phyloP scores from a whole-genome alignment of 2,888 invertebrate genomes.

The Polydrusus cervinus region DNA sequence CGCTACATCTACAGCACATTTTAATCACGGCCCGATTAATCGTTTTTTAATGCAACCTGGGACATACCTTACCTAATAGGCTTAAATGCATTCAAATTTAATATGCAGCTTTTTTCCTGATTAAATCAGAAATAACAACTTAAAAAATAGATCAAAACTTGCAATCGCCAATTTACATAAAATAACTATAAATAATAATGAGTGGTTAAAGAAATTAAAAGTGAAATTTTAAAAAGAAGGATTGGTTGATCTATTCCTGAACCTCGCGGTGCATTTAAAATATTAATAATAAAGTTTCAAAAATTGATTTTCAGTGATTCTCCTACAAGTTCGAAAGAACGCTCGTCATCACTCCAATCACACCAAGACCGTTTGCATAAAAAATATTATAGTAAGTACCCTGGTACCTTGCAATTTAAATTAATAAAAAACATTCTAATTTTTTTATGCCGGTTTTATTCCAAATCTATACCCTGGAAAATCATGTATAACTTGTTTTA shows the following conservation, averaged over 20 bases:
- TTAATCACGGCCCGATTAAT: not conserved
- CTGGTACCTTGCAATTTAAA: not conserved
- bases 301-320: no score
- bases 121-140: not conserved
- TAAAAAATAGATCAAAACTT: not conserved
- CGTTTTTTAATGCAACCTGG: not conserved
- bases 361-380: not conserved
- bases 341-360: no score
- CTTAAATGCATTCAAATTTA: not conserved
- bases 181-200: not conserved
- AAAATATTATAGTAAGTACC: not conserved
- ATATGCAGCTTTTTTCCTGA: not conserved
- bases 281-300: not conserved
- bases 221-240: conserved; percentile 9
- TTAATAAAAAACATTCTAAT: conserved; percentile 15
- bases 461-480: not conserved
- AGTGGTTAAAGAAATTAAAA: conserved; percentile 5
- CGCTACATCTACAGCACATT: conserved; percentile 5
- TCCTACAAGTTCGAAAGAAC: no score
- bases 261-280: not conserved
- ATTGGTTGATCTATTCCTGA: not conserved
- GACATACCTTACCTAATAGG: conserved; percentile 2
- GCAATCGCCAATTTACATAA: not conserved
- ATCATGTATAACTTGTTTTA: not conserved
- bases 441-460: not conserved